A percentile compares a stretch with the other conserved stretches of the same genome.
phyloP scores from a whole-genome alignment of 2,888 invertebrate genomes.

The Auanema sp. region DNA sequence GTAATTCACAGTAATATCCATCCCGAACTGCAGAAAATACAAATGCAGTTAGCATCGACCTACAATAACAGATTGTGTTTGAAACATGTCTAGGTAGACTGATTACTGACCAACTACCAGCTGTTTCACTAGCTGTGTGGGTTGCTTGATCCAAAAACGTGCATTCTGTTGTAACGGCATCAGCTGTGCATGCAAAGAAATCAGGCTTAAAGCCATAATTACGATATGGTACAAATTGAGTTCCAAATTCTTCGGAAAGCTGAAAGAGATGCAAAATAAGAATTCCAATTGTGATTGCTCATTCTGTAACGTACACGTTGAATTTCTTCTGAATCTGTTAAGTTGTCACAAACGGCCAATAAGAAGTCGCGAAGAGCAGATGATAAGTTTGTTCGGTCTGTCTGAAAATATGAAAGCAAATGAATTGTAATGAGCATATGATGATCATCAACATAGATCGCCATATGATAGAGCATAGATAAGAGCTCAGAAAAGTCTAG shows the following conservation, averaged over 20 bases:
- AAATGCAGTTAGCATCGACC: slow-evolving; percentile 41
- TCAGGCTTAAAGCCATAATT: slow-evolving; percentile 52
- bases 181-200: slow-evolving; percentile 55
- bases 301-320: slow-evolving; percentile 24
- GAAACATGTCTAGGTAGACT: not conserved
- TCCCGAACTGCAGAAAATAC: slow-evolving; percentile 53
- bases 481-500: too few relatives aligned
- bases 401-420: slow-evolving; percentile 28
- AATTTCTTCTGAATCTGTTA: slow-evolving; percentile 41
- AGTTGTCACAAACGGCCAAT: slow-evolving; percentile 35
- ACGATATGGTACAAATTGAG: slow-evolving; percentile 45
- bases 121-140: slow-evolving; percentile 50
- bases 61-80: slow-evolving; percentile 15
- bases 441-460: not conserved
- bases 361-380: slow-evolving; percentile 48
- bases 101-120: slow-evolving; percentile 48
- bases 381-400: slow-evolving; percentile 39
- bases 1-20: slow-evolving; percentile 50
- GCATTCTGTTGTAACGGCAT: slow-evolving; percentile 58
- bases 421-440: not conserved
- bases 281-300: too few relatives aligned
- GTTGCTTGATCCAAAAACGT: slow-evolving; percentile 55
- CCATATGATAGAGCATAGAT: not conserved
- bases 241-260: slow-evolving; percentile 47
- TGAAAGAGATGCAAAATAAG: slow-evolving; percentile 5